Conservation (phyloP, 2,888 invertebrate genomes). For the Digitonthophagus gazella region DNA sequence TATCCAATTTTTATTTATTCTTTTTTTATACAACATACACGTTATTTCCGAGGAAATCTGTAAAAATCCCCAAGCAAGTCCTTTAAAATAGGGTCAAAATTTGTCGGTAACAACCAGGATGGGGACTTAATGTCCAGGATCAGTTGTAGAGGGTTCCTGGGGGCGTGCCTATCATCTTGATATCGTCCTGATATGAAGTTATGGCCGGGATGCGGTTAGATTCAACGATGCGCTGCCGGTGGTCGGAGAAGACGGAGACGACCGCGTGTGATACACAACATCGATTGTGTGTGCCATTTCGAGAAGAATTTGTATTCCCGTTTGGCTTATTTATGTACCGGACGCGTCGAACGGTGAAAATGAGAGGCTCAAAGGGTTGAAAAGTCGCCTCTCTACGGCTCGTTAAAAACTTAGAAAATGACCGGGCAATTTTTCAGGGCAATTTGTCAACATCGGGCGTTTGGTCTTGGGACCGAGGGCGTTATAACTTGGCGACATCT, state of each 20-base stretch:
- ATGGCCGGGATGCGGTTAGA: constrained; percentile 47
- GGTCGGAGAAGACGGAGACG: constrained; percentile 23
- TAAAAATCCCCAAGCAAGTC: neutral
- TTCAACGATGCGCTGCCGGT: constrained; percentile 46
- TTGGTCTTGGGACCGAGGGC: neutral
- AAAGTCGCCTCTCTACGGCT: neutral
- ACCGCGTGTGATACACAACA: neutral
- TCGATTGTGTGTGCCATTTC: neutral
- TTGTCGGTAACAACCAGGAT: constrained; percentile 1
- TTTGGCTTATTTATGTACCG: neutral
- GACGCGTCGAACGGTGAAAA: neutral
- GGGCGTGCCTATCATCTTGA: constrained; percentile 45
- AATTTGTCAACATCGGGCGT: neutral
- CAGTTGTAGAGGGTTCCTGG: constrained; percentile 29
- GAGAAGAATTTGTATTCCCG: neutral
- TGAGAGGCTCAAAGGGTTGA: neutral
- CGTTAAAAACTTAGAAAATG: neutral
- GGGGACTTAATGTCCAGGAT: constrained; percentile 26
- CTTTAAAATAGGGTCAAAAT: neutral
- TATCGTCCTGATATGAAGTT: constrained; percentile 49
- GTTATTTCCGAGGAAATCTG: neutral
- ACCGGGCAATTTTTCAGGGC: neutral
- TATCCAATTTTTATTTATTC: neutral
- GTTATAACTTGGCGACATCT: neutral
- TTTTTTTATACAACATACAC: neutral